These are phyloP conservation scores for Polydrusus tereticollis DNA, from an alignment of 2,888 invertebrate genomes.

Conservation along the genomic window DNA sequence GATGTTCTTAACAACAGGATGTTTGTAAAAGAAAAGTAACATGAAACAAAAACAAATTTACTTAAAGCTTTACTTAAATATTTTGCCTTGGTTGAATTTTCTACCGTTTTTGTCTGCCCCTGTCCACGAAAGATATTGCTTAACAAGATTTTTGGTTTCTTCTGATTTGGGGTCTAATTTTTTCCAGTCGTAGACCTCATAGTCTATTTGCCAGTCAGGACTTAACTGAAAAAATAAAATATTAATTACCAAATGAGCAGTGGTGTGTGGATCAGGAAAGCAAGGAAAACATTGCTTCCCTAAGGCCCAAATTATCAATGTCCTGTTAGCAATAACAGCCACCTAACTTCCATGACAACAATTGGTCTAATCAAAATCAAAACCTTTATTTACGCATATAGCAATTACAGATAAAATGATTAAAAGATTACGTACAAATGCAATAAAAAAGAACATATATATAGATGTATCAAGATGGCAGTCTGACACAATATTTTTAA, in stretches of 20 bases:
- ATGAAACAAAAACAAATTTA: not conserved
- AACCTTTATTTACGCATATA: too few relatives aligned
- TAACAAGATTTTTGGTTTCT: constrained; percentile 88
- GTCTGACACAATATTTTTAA: too few relatives aligned
- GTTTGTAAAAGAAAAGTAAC: constrained; percentile 8
- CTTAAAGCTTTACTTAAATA: constrained; percentile 86
- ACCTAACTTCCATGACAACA: too few relatives aligned
- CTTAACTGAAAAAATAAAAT: constrained; percentile 72
- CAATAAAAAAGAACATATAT: too few relatives aligned
- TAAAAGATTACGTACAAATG: too few relatives aligned
- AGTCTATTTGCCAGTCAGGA: constrained; percentile 97
- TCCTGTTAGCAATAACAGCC: too few relatives aligned
- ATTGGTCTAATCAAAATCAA: too few relatives aligned
- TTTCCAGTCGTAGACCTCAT: constrained; percentile 95
- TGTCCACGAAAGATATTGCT: constrained; percentile 92
- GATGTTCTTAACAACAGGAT: not conserved
- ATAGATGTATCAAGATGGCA: too few relatives aligned
- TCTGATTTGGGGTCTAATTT: constrained; percentile 87
- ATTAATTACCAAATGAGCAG: too few relatives aligned
- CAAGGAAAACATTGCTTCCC: not conserved
- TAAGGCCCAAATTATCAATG: too few relatives aligned
- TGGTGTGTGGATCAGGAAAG: too few relatives aligned
- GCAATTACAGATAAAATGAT: too few relatives aligned
- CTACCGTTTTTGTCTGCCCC: constrained; percentile 90
- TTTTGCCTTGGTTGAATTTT: constrained; percentile 98